Conservation (phyloP, 2,113 vertebrate genomes). For the Hystrix cristata region DNA sequence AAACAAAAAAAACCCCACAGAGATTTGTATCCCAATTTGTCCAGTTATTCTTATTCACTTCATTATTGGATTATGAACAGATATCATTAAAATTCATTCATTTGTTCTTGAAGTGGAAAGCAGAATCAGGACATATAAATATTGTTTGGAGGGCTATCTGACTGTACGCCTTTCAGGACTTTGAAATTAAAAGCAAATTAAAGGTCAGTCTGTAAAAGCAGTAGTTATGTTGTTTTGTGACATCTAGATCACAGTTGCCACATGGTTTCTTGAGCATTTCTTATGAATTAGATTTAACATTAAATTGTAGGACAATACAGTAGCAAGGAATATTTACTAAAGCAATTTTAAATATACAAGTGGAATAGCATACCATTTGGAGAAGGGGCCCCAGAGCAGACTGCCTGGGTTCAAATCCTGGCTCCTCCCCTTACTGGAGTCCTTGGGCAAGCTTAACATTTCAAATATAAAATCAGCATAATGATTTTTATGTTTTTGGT, state of each 20-base stretch:
- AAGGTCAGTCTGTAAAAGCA: background rate
- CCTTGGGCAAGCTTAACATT: conserved; percentile 5
- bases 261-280: conserved; percentile 6
- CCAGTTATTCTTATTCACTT: background rate
- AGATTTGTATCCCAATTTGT: conserved; percentile 48
- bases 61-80: background rate
- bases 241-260: background rate
- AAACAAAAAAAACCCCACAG: too few relatives aligned
- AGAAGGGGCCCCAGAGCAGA: background rate
- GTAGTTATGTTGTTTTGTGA: conserved; percentile 43
- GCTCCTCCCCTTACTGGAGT: background rate
- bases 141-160: conserved; percentile 9
- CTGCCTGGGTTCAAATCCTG: background rate
- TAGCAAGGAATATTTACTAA: background rate
- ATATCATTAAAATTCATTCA: background rate
- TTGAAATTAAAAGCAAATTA: conserved; percentile 53
- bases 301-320: background rate
- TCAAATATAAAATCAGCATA: background rate
- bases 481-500: background rate
- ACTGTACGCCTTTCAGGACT: background rate
- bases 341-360: background rate
- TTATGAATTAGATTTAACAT: conserved; percentile 31
- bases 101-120: conserved; percentile 36
- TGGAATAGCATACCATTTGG: background rate
- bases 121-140: conserved; percentile 53